phyloP scores from a whole-genome alignment of 2,113 vertebrate genomes.

The Uria aalge region DNA sequence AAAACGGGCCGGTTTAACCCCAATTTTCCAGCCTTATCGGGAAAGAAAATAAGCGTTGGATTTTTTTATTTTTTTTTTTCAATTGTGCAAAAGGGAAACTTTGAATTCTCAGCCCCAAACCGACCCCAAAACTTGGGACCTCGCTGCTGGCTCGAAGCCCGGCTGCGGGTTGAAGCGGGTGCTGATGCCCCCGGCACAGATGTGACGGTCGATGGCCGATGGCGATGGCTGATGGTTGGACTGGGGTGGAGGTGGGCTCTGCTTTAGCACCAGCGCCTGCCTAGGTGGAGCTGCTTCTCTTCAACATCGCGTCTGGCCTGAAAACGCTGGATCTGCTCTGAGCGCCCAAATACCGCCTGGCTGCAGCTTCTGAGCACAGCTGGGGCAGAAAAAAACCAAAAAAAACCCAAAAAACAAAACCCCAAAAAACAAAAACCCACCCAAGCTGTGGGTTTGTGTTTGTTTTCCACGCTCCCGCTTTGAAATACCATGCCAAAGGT shows the following conservation, averaged over 20 bases:
- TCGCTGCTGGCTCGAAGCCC: fast-evolving
- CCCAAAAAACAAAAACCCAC: neutral
- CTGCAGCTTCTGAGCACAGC: constrained; percentile 10
- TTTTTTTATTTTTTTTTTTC: neutral
- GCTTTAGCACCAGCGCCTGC: constrained; percentile 17
- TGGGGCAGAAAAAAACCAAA: neutral
- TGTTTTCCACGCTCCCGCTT: neutral
- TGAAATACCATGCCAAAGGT: neutral
- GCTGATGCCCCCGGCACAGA: neutral
- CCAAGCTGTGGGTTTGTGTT: neutral
- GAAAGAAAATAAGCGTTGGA: neutral
- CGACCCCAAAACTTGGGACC: neutral
- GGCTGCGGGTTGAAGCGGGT: neutral
- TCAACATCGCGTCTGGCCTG: neutral
- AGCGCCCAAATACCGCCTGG: neutral
- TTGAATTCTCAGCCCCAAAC: neutral
- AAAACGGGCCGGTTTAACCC: neutral
- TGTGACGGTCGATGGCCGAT: neutral
- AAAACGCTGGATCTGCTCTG: neutral
- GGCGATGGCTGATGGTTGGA: neutral
- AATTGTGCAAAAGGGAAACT: neutral
- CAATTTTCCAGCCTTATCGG: neutral
- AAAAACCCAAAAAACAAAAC: neutral
- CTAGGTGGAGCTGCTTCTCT: constrained; percentile 64
- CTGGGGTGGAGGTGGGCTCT: neutral